Base-by-base conservation (phyloP, 2,888 invertebrate species). In the Lysandra bellargus region DNA sequence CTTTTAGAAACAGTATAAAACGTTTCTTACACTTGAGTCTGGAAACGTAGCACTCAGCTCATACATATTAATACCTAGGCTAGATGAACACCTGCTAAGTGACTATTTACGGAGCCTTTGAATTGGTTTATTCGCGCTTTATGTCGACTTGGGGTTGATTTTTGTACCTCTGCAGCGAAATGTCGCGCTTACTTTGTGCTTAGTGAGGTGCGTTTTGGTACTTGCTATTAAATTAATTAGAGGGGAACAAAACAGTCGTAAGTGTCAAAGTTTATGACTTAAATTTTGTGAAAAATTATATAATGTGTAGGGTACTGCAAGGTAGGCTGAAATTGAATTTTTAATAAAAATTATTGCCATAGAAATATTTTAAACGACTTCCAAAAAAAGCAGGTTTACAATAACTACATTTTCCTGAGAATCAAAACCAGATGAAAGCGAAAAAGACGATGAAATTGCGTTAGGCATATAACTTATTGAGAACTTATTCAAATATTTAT, bases 41-140 rank as follows among this genome's bases (percentile, higher is more conserved):
- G 57, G 76, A 76, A 76, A 57, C 76, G 76, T 76, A 57, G 76
- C 76, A 53, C 53, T 69, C 72, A 77, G 72, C 75, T 76, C 60
- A 76, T 78, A 79, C 57, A 33, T 78, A 81, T 49, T 49, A 80
- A 80, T 79, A 79, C 78, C 78, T 79, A 81, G 80, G 80, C 82
- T 82, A 80, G 82, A 82, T 82, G 82, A 81, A 82, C 82, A 81
- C 82, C 82, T 82, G 82, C 82, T 82, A 80, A 82, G 82, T 82
- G 82, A 82, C 82, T 82, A 80, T 79, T 80, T 80, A 78, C 61
- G 53, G 78, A 53, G 80, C 61, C 78, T 73, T 76, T 79, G 73
- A 79, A 79, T 79, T 79, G 75, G 74, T 79, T 75, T 44, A 73
- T 74, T 79, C 74, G 75, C 74, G 79, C 79, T 76, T 76, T 76